Evolutionary conservation across 2,888 invertebrate species (phyloP), one percentile per base, ranked within the genome.

Genomic region (Lithophane leautieri): DNA sequence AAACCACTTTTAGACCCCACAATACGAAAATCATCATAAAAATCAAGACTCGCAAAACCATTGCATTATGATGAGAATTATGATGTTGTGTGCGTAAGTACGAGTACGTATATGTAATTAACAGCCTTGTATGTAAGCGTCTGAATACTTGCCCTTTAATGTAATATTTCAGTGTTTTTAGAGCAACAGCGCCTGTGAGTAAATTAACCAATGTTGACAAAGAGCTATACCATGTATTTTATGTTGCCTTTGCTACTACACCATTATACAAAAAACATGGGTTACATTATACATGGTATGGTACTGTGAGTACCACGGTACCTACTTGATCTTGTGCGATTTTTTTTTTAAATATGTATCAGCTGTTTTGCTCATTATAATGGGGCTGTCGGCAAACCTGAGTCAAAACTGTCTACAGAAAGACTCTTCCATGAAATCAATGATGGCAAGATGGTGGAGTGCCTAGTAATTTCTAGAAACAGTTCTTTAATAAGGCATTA

Each of bases 151-250:
- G 50, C 47, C 63, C 25, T 56, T 58, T 34, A 60, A 69, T 79
- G 65, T 79, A 69, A 67, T 58, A 81, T 70, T 71, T 71, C 77
- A 77, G 44, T 76, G 82, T 82, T 78, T 77, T 82, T 22, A 70
- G 40, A 73, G 56, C 67, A 14, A 82, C 73, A 73, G 22, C 70
- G 70, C 67, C 67, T 34, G 67, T 19, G 67, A 82, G 69, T 82
- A 78, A 82, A 73, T 78, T 81, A 81, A 82, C 58, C 52, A 14
- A 78, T 82, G 82, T 81, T 28, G 62, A 63, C 74, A 78, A 82
- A 81, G 74, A 78, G 81, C 74, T 44, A 71, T 81, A 14, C 40
- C 78, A 11, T 81, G 81, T 81, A 70, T 61, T 82, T 81, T 78
- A 73, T 82, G 67, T 70, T 68, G 78, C 69, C 61, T 7, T 56